Conservation (phyloP, 2,113 vertebrate genomes). For the Diglossa brunneiventris region DNA sequence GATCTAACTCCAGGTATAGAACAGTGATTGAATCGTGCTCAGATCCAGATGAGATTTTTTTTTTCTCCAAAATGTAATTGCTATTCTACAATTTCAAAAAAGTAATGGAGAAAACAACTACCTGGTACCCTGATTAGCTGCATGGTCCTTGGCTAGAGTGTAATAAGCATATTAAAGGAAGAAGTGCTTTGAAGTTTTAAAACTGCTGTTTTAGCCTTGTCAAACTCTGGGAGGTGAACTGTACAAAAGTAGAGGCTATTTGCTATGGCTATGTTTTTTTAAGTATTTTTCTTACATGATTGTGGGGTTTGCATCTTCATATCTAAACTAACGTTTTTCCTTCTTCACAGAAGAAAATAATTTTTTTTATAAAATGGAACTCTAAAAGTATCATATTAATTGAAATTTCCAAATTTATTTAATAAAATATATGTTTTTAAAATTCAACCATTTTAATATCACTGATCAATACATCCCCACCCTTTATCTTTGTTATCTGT, state of each 20-base stretch:
- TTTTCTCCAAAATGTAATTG: background rate
- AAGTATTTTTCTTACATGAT: background rate
- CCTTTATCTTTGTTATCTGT: background rate
- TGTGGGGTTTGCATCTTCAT: background rate
- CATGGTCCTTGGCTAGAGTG: background rate
- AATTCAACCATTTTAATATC: background rate
- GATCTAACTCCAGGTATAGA: background rate
- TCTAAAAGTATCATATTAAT: background rate
- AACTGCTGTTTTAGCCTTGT: background rate
- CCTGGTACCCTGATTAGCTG: background rate
- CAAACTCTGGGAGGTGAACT: background rate
- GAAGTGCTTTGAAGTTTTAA: background rate
- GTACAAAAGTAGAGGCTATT: background rate
- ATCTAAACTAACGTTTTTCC: background rate
- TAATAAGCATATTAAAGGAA: background rate
- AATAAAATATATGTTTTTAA: background rate
- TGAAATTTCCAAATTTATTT: background rate
- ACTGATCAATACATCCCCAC: background rate
- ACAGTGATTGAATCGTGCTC: background rate
- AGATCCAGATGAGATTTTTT: background rate
- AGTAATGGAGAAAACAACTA: background rate
- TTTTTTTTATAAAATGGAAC: background rate
- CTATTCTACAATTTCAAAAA: background rate
- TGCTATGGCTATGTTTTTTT: background rate
- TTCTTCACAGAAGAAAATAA: background rate